Evolutionary conservation across 35 echinoderm and acorn worm species (phyloP), one percentile per base, ranked within the genome.

Genomic region (Apostichopus parvimensis): DNA sequence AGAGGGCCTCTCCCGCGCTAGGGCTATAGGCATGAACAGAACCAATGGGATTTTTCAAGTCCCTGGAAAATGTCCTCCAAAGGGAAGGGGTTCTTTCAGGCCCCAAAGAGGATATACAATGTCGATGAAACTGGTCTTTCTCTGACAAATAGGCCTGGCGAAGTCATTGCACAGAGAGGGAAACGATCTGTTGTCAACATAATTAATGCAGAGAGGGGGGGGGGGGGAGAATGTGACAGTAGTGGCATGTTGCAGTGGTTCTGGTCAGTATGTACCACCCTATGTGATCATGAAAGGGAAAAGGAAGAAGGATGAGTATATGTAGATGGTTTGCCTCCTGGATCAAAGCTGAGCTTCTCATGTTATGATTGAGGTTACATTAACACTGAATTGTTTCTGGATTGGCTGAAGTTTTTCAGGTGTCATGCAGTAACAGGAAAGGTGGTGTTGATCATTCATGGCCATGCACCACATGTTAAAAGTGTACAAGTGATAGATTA

Each of bases 191-290:
- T 94, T 88, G 87, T 94, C 9, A 52, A 6, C n/a, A 68, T 92
- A 15, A 92, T 81, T 54, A 87, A 92, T 54, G 25, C 93, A 4
- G 86, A 94, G 58, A 77, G 24, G 24, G 24, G 24, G 24, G 24
- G 24, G 56, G n/a, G 93, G 86, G 11, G 86, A 94, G 65, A 94
- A 94, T 90, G 87, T 94, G 1, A 90, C 93, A 54, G 93, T 82
- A 11, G 86, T 94, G 28, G 86, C 73, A 22, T 90, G 87, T 78
- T 94, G 93, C 56, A 94, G 57, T 80, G 93, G 87, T 9, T 25
- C 73, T 80, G 93, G 93, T 17, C 45, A 88, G 13, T 94, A 94
- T 75, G 68, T 94, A 26, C 93, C 93, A 55, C 93, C 93, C 55
- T 90, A 66, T 45, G 56, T 94, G 0, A 94, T 90, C 52, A 90